A percentile compares a stretch with the other conserved stretches of the same genome.
Evolutionary conservation across 1,140 invertebrate species (phyloP).

Genomic region (Drosophila ambigua): DNA sequence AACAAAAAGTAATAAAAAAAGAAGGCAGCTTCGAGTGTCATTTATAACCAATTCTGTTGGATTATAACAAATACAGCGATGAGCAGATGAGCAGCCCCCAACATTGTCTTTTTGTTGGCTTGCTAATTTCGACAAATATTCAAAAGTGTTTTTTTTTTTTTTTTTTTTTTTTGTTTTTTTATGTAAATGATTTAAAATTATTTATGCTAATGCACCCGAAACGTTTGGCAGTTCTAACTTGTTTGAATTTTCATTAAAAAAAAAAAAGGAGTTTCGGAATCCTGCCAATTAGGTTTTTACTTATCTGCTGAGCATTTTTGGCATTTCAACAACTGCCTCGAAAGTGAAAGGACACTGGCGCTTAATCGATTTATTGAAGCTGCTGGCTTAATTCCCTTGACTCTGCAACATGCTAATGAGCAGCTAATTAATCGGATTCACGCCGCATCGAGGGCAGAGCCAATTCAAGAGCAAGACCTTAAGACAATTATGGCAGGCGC

Average conservation of each 20-base stretch:
- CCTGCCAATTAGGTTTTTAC: constrained; percentile 17
- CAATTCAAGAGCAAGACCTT: constrained; percentile 21
- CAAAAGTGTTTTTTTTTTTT: constrained; percentile 7
- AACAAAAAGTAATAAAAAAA: constrained; percentile 8
- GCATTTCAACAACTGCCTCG: constrained; percentile 6
- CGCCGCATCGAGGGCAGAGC: constrained; percentile 35
- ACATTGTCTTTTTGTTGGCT: constrained; percentile 27
- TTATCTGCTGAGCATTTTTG: background rate
- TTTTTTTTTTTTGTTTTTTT: constrained; percentile 30
- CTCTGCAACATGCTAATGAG: constrained; percentile 66
- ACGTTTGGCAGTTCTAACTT: constrained; percentile 56
- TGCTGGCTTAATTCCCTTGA: constrained; percentile 15
- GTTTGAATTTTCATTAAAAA: constrained; percentile 44
- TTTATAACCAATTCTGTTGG: constrained; percentile 61
- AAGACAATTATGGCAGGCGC: constrained; percentile 21
- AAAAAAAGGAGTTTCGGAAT: constrained; percentile 14
- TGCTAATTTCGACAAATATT: constrained; percentile 53
- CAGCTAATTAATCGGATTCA: constrained; percentile 64
- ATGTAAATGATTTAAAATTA: constrained; percentile 68
- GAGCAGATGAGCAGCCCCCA: background rate
- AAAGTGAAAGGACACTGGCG: constrained; percentile 67
- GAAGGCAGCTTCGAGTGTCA: constrained; percentile 26
- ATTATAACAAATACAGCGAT: constrained; percentile 28
- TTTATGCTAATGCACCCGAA: constrained; percentile 73
- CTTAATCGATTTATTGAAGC: background rate